phyloP scores from a whole-genome alignment of 2,888 invertebrate genomes.

The Melanotus villosus region DNA sequence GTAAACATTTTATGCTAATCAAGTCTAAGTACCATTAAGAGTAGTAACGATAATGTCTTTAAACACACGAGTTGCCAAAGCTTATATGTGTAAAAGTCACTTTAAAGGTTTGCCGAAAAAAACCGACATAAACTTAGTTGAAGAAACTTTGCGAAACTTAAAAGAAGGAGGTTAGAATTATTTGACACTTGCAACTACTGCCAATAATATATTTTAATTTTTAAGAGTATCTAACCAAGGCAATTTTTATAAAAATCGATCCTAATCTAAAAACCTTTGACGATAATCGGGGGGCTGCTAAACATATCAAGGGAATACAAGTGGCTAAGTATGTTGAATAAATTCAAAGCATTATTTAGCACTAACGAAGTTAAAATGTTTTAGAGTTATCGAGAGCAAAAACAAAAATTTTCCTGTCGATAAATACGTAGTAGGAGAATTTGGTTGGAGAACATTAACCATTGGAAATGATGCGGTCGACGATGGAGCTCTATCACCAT shows the following conservation, averaged over 20 bases:
- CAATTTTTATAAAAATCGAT: conserved; percentile 79
- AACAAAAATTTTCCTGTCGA: conserved; percentile 78
- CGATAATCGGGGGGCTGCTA: conserved; percentile 70
- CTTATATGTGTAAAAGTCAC: conserved; percentile 71
- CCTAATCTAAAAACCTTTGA: conserved; percentile 79
- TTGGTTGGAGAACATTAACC: conserved; percentile 80
- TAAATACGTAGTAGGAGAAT: conserved; percentile 73
- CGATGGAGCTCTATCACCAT: conserved; percentile 70
- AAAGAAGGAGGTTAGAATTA: conserved; percentile 75
- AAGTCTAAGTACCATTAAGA: no score
- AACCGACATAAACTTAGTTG: conserved; percentile 75
- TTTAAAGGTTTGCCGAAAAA: conserved; percentile 77
- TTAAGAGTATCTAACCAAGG: conserved; percentile 78
- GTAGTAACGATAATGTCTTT: no score
- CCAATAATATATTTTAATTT: conserved; percentile 42
- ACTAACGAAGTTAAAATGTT: no score
- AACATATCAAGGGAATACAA: conserved; percentile 80
- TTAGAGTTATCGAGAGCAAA: conserved; percentile 78
- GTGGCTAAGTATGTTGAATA: conserved; percentile 76
- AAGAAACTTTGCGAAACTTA: conserved; percentile 76
- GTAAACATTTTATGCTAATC: no score
- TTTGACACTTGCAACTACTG: background rate
- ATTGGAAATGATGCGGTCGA: conserved; percentile 68
- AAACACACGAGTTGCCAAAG: conserved; percentile 2
- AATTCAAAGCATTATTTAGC: no score